Evolutionary conservation across 2,888 invertebrate genomes (phyloP).

Genomic region (Drosophila prolongata): DNA sequence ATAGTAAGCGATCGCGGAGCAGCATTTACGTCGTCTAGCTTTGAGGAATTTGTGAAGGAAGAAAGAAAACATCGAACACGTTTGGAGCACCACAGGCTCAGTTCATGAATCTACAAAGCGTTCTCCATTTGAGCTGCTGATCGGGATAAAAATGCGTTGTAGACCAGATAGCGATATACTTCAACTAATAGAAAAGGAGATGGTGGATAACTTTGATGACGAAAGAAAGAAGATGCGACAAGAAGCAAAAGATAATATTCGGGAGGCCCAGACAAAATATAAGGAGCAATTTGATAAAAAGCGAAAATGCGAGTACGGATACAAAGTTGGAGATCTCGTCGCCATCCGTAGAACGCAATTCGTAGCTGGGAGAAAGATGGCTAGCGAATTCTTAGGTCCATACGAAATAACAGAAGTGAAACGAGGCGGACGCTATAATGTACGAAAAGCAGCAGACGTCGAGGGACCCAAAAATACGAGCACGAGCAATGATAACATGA

Average conservation of each 20-base stretch:
- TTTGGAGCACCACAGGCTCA: neutral
- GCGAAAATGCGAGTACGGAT: no score
- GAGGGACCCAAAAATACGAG: no score
- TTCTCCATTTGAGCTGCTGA: neutral
- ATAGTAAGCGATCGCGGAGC: neutral
- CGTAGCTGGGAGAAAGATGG: neutral
- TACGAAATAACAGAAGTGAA: neutral
- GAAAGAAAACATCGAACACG: neutral
- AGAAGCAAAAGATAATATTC: no score
- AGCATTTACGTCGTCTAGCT: no score
- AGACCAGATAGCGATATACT: constrained; percentile 2
- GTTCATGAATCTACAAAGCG: constrained; percentile 3
- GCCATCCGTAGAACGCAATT: no score
- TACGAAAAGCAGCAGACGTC: neutral
- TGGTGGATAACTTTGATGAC: no score
- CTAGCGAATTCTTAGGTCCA: no score
- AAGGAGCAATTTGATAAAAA: no score
- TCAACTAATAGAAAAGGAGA: no score
- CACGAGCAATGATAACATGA: no score
- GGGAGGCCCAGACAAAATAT: constrained; percentile 1
- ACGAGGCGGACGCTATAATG: neutral
- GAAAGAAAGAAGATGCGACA: no score
- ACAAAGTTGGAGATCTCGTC: no score
- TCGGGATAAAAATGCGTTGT: neutral
- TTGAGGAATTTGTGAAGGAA: neutral